Conservation (phyloP, 1,140 invertebrate genomes). For the Eueides isabella region DNA sequence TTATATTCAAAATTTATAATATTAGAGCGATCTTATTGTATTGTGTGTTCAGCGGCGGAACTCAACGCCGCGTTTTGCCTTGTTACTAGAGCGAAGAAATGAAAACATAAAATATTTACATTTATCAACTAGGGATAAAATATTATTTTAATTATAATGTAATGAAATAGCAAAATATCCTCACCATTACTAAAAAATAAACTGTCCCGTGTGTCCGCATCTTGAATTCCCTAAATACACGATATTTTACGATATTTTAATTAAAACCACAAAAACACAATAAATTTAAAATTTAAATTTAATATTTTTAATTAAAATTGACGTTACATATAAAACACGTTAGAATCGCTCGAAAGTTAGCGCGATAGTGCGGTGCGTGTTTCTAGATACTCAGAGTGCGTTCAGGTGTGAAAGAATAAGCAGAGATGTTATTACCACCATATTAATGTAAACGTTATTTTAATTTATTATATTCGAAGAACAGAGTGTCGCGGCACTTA, state of each 20-base stretch:
- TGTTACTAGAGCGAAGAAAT: too few species aligned
- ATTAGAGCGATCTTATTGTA: too few species aligned
- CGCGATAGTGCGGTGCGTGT: slow-evolving; percentile 44
- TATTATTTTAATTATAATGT: too few species aligned
- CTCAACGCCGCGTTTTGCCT: too few species aligned
- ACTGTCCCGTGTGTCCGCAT: slow-evolving; percentile 14
- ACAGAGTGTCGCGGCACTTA: too few species aligned
- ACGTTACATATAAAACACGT: slow-evolving; percentile 33
- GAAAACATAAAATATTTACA: too few species aligned
- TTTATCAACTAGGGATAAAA: too few species aligned
- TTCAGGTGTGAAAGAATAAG: slow-evolving; percentile 47
- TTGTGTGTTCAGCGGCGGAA: too few species aligned
- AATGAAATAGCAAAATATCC: not conserved
- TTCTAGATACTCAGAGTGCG: slow-evolving; percentile 43
- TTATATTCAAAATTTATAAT: too few species aligned
- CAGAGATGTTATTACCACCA: slow-evolving; percentile 51
- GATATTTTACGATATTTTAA: not conserved
- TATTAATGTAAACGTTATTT: not conserved
- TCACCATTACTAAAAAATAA: slow-evolving; percentile 20
- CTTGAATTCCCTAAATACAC: not conserved
- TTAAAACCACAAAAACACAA: slow-evolving; percentile 8
- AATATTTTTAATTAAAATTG: slow-evolving; percentile 7
- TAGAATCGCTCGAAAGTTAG: slow-evolving; percentile 51
- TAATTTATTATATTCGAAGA: too few species aligned
- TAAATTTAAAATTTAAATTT: slow-evolving; percentile 1